phyloP scores from a whole-genome alignment of 2,888 invertebrate species.

The Linnaemya tessellans region DNA sequence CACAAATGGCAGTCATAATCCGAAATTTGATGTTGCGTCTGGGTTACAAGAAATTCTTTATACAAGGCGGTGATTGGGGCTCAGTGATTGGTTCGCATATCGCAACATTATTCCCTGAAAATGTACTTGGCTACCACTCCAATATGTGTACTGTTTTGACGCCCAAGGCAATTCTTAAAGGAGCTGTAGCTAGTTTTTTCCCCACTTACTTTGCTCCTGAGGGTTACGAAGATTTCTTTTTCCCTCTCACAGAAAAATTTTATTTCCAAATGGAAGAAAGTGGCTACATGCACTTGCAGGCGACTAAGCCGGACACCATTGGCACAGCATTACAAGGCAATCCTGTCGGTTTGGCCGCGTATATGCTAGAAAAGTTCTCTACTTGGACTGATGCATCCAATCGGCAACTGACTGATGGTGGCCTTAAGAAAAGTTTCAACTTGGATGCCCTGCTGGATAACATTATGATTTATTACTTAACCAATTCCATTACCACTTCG shows the following conservation, averaged over 20 bases:
- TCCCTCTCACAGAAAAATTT: constrained; percentile 81
- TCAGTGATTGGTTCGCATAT: constrained; percentile 86
- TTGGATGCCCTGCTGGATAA: constrained; percentile 87
- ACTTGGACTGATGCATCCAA: constrained; percentile 86
- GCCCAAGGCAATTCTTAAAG: constrained; percentile 79
- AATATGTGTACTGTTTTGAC: constrained; percentile 85
- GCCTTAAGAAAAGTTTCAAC: constrained; percentile 85
- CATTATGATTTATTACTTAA: constrained; percentile 91
- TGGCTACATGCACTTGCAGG: constrained; percentile 91
- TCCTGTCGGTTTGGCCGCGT: constrained; percentile 94
- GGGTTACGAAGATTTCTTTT: constrained; percentile 84
- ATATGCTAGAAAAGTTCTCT: constrained; percentile 94
- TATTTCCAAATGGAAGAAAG: constrained; percentile 82
- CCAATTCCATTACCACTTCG: constrained; percentile 88
- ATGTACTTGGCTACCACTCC: constrained; percentile 85
- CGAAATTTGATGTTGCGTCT: constrained; percentile 88
- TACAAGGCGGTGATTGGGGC: constrained; percentile 94
- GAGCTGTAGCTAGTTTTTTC: constrained; percentile 84
- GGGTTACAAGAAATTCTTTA: constrained; percentile 86
- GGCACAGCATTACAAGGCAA: constrained; percentile 84
- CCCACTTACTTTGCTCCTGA: constrained; percentile 85
- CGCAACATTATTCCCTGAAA: constrained; percentile 86
- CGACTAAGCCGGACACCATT: constrained; percentile 94
- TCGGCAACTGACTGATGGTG: constrained; percentile 86
- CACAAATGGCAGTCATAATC: constrained; percentile 85